These are phyloP conservation scores for Psococerastis gibbosa DNA, from an alignment of 2,888 invertebrate species.

Conservation along the genomic window DNA sequence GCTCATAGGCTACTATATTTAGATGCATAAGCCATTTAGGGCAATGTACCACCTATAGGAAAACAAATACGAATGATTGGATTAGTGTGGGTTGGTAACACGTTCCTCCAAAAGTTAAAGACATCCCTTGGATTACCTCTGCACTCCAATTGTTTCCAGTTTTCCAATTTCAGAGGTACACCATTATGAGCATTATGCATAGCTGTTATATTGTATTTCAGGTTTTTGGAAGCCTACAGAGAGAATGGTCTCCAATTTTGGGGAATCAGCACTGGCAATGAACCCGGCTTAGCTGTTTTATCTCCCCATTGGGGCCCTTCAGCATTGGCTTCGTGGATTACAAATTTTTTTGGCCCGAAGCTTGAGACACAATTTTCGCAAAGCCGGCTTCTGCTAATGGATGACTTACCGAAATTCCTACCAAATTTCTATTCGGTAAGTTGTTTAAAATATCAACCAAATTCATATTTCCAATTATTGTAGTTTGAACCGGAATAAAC, in stretches of 20 bases:
- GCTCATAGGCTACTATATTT: too few relatives aligned
- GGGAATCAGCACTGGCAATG: slow-evolving; percentile 77
- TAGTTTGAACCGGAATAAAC: too few relatives aligned
- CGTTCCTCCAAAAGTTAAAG: too few relatives aligned
- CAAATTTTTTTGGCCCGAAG: slow-evolving; percentile 52
- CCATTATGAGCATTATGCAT: too few relatives aligned
- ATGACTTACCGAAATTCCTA: not conserved
- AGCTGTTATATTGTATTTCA: slow-evolving; percentile 21
- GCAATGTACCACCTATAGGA: too few relatives aligned
- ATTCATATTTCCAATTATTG: too few relatives aligned
- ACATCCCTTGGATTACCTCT: not conserved
- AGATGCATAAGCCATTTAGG: too few relatives aligned
- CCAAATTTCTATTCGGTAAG: not conserved
- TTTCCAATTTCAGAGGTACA: too few relatives aligned
- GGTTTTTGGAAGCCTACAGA: slow-evolving; percentile 59
- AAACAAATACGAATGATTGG: too few relatives aligned
- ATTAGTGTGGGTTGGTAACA: too few relatives aligned
- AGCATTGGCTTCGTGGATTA: slow-evolving; percentile 42
- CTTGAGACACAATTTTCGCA: slow-evolving; percentile 23
- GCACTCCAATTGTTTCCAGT: too few relatives aligned
- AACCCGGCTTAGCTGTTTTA: slow-evolving; percentile 49
- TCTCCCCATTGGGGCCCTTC: slow-evolving; percentile 53
- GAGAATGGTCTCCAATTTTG: slow-evolving; percentile 48
- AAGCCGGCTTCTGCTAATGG: not conserved
- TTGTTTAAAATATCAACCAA: too few relatives aligned